Evolutionary conservation across 2,113 vertebrate species (phyloP), one percentile per base, ranked within the genome.

Genomic region (Neogobius melanostomus): DNA sequence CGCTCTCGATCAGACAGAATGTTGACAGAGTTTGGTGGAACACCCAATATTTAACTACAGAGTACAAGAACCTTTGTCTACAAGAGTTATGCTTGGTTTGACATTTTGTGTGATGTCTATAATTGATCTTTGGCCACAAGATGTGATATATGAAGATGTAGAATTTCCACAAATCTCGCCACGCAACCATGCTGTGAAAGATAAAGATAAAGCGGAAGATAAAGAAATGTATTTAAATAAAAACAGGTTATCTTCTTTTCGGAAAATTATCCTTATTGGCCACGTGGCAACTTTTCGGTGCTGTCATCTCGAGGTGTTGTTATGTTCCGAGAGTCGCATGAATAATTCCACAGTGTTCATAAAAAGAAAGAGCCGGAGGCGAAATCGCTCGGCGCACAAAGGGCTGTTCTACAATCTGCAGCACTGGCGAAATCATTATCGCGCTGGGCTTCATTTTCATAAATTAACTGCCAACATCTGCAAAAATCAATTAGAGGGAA

Each of bases 381-480:
- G 4, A 45, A 61, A 61, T 61, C n/a, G n/a, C 14, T 61, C 3
- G 6, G 42, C 15, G 42, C 36, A 43, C 54, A 57, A 57, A 57
- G 21, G 11, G 16, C 57, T 15, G 28, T 36, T 43, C 15, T 11
- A 43, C 28, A 42, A 43, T 60, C 56, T 60, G 56, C 57, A 60
- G 36, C 42, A 45, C 42, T 8, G 42, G 59, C 59, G 44, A 8
- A 16, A n/a, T 61, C 12, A 61, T 45, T 45, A 61, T 15, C 42
- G 11, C 12, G 9, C 36, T n/a, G 59, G 15, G 42, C 36, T 61
- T 61, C 42, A 45, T 61, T 45, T 61, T 45, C 36, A 61, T 16
- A 44, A 61, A 61, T 61, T 44, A 45, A 61, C 42, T 61, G 42
- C 42, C 59, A 61, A 61, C 59, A 44, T 61, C 42, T 61, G 59